Conservation (phyloP, 1,140 invertebrate genomes). For the Eumeta japonica region DNA sequence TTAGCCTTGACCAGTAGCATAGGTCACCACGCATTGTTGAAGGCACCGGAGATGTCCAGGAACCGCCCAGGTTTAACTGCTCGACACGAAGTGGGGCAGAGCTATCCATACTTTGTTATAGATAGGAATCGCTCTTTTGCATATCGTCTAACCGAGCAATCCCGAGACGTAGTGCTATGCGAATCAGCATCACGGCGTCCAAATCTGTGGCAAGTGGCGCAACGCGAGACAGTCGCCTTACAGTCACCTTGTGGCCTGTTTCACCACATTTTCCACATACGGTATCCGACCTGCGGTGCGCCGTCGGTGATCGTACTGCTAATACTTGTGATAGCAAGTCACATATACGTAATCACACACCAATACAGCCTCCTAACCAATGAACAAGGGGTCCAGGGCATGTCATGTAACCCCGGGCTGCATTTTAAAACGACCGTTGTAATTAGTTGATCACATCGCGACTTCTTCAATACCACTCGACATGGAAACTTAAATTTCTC, state of each 20-base stretch:
- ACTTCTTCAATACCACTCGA: no score
- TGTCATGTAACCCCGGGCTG: background rate
- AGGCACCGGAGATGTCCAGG: no score
- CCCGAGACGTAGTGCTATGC: background rate
- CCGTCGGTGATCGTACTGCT: no score
- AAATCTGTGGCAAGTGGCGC: conserved; percentile 11
- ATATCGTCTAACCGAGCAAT: conserved; percentile 7
- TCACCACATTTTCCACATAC: conserved; percentile 13
- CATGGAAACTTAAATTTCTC: no score
- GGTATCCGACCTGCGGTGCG: no score
- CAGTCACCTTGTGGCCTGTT: conserved; percentile 5
- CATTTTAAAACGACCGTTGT: conserved; percentile 9
- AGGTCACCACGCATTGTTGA: no score
- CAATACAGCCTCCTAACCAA: conserved; percentile 8
- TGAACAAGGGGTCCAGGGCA: conserved; percentile 1
- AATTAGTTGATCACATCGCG: no score
- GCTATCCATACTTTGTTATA: conserved; percentile 4
- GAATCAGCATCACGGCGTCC: background rate
- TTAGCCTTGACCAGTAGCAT: no score
- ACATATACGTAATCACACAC: conserved; percentile 8
- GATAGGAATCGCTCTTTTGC: conserved; percentile 4
- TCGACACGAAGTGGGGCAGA: background rate
- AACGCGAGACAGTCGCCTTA: background rate
- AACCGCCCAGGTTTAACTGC: conserved; percentile 10
- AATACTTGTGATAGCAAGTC: no score